These are phyloP conservation scores for Otis tarda DNA, from an alignment of 2,113 vertebrate genomes.

Conservation along the genomic window DNA sequence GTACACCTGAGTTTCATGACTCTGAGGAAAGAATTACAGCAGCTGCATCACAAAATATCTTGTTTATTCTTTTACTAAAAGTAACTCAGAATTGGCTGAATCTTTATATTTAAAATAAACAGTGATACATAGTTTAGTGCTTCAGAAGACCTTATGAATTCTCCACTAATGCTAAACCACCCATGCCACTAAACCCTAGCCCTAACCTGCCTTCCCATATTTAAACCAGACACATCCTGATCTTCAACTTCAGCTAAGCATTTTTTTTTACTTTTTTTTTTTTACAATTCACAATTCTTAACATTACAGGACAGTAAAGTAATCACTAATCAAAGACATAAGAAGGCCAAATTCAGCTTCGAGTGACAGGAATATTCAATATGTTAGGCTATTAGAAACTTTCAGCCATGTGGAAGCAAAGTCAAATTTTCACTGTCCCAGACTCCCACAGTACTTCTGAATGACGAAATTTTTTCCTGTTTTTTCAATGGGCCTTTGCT, in stretches of 20 bases:
- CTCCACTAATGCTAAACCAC: not conserved
- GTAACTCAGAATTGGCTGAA: not conserved
- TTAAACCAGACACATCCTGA: not conserved
- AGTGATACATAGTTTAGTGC: not conserved
- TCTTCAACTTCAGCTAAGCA: not conserved
- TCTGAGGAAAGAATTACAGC: not conserved
- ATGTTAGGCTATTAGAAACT: not conserved
- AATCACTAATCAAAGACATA: not conserved
- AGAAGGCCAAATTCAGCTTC: not conserved
- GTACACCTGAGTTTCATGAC: not conserved
- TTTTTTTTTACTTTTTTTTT: not conserved
- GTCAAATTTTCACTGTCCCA: not conserved
- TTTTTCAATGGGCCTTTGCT: not conserved
- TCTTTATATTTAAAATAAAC: not conserved
- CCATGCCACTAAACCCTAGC: not conserved
- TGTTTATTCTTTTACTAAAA: not conserved
- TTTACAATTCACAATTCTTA: not conserved
- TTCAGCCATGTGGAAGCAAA: not conserved
- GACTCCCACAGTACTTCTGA: not conserved
- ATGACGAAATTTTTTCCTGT: not conserved
- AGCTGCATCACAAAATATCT: not conserved
- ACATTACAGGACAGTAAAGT: not conserved
- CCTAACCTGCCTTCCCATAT: not conserved
- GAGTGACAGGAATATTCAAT: not conserved
- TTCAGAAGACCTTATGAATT: not conserved